Conservation (phyloP, 2,113 vertebrate genomes). For the Dromas ardeola region DNA sequence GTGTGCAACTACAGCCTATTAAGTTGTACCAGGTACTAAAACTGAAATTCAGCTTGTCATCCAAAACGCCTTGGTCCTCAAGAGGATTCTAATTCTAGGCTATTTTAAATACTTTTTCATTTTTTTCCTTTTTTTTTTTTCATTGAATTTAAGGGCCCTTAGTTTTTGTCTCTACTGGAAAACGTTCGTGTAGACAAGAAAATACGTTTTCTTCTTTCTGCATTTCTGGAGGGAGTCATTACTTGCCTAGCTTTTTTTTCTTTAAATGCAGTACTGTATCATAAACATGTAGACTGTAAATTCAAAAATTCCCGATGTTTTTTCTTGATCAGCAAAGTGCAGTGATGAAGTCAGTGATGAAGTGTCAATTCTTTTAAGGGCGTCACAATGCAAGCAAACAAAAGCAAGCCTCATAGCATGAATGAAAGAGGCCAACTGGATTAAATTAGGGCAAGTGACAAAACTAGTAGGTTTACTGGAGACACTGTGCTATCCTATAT, state of each 20-base stretch:
- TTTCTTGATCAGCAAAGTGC: background rate
- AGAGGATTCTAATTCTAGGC: background rate
- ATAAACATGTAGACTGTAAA: background rate
- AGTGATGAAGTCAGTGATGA: background rate
- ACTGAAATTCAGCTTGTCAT: background rate
- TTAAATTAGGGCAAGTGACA: background rate
- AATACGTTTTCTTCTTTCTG: background rate
- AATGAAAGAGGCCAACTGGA: background rate
- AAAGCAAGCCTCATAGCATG: background rate
- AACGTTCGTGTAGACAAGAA: background rate
- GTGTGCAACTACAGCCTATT: background rate
- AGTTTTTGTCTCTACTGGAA: background rate
- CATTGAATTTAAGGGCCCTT: background rate
- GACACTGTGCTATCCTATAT: background rate
- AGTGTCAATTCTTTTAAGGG: background rate
- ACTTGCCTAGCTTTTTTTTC: background rate
- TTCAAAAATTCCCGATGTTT: background rate
- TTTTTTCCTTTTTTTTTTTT: too few species aligned
- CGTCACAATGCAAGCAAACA: background rate
- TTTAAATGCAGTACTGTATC: background rate
- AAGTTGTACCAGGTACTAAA: background rate
- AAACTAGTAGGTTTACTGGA: background rate
- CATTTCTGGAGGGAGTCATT: background rate
- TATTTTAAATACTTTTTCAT: background rate
- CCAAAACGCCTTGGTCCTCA: background rate